Percentiles rank a stretch among this genome's conserved stretches.
phyloP scores from a whole-genome alignment of 2,888 invertebrate species.

The Invenusta paracnida region DNA sequence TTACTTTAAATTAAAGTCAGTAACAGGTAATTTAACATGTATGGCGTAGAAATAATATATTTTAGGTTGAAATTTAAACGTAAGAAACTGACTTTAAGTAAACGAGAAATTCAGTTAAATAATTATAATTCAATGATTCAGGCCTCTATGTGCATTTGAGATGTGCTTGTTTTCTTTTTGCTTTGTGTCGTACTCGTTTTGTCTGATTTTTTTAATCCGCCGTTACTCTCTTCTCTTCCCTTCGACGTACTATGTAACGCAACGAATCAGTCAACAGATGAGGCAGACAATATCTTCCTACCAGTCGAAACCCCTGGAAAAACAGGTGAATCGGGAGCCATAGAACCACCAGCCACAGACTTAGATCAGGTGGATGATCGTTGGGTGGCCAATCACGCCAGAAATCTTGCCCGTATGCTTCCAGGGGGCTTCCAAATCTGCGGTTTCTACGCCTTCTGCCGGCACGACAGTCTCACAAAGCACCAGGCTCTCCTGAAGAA shows the following conservation, averaged over 20 bases:
- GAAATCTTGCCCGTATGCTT: conserved; percentile 14
- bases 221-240: too few species aligned
- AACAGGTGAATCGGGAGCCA: background rate
- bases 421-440: background rate
- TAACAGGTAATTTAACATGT: too few species aligned
- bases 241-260: too few species aligned
- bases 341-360: background rate
- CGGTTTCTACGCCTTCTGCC: background rate
- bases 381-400: conserved; percentile 29
- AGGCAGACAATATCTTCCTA: background rate
- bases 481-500: background rate
- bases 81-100: too few species aligned
- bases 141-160: too few species aligned
- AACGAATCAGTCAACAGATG: too few species aligned
- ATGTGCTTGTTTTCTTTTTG: background rate
- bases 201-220: background rate
- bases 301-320: background rate
- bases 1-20: too few species aligned
- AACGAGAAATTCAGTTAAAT: too few species aligned
- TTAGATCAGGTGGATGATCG: background rate
- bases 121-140: too few species aligned
- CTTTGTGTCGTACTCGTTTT: background rate
- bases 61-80: too few species aligned
- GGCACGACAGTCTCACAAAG: background rate
- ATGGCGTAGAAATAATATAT: too few species aligned